Evolutionary conservation across 2,888 invertebrate genomes (phyloP).

Genomic region (Bruchidius siliquastri): DNA sequence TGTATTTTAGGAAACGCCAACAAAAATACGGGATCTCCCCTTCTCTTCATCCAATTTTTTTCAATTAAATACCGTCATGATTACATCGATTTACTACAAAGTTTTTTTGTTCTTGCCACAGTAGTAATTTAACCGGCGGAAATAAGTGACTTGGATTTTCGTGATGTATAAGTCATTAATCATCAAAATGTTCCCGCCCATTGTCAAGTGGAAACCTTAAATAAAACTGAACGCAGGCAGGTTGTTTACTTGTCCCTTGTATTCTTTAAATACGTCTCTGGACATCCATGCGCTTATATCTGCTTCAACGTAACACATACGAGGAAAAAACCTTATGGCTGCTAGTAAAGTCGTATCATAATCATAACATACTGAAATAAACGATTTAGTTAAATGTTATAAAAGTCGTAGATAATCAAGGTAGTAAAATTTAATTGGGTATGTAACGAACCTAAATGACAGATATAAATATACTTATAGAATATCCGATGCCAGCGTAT

Average conservation of each 20-base stretch:
- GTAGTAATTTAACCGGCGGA: too few species aligned
- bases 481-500: conserved; percentile 12
- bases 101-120: too few species aligned
- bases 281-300: background rate
- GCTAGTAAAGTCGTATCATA: background rate
- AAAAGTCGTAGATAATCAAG: conserved; percentile 18
- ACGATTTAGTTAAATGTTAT: background rate
- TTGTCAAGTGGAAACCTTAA: too few species aligned
- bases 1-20: too few species aligned
- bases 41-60: too few species aligned
- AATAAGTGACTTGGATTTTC: too few species aligned
- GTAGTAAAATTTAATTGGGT: conserved; percentile 29
- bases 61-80: too few species aligned
- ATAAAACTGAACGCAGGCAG: too few species aligned
- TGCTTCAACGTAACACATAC: background rate
- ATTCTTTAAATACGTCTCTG: background rate
- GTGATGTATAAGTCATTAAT: too few species aligned
- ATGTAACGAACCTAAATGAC: conserved; percentile 21
- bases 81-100: too few species aligned
- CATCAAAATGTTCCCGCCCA: too few species aligned
- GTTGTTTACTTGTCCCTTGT: background rate
- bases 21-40: too few species aligned
- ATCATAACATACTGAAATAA: conserved; percentile 9
- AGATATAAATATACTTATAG: conserved; percentile 27
- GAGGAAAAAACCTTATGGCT: background rate